phyloP scores from a whole-genome alignment of 37 sponge, comb jelly and placozoan species.

The Spongia lamella region DNA sequence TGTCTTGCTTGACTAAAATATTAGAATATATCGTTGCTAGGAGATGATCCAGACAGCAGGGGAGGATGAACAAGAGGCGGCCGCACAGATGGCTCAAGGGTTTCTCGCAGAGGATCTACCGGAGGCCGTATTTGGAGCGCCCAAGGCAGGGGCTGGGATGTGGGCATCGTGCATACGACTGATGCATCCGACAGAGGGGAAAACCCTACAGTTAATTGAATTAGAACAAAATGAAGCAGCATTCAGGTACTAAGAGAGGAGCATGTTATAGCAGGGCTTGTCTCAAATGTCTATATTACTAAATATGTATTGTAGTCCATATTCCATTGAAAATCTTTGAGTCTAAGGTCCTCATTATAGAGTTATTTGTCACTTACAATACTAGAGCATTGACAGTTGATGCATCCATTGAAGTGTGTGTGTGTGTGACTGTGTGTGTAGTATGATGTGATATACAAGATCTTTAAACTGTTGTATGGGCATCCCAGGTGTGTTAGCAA shows the following conservation, averaged over 20 bases:
- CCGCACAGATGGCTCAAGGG: slow-evolving; percentile 81
- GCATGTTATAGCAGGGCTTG: no score
- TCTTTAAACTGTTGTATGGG: no score
- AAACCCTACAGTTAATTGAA: slow-evolving; percentile 82
- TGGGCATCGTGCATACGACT: slow-evolving; percentile 93
- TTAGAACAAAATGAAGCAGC: slow-evolving; percentile 97
- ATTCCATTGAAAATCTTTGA: no score
- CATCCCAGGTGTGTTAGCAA: no score
- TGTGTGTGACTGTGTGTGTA: no score
- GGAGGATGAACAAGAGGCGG: slow-evolving; percentile 80
- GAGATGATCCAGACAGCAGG: slow-evolving; percentile 91
- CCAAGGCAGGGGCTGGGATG: slow-evolving; percentile 90
- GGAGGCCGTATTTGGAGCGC: slow-evolving; percentile 83
- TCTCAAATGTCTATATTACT: no score
- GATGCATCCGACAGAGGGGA: slow-evolving; percentile 89
- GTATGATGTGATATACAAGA: no score
- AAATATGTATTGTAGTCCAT: no score
- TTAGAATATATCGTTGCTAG: slow-evolving; percentile 3
- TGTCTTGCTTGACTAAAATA: neutral
- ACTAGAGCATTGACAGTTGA: no score
- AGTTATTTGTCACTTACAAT: no score
- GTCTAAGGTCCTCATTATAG: no score
- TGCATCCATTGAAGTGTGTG: no score
- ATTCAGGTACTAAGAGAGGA: slow-evolving; percentile 87
- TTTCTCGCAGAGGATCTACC: slow-evolving; percentile 89